A percentile compares a stretch with the other conserved stretches of the same genome.
phyloP scores from a whole-genome alignment of 2,888 invertebrate species.

The Archips crataeganus region DNA sequence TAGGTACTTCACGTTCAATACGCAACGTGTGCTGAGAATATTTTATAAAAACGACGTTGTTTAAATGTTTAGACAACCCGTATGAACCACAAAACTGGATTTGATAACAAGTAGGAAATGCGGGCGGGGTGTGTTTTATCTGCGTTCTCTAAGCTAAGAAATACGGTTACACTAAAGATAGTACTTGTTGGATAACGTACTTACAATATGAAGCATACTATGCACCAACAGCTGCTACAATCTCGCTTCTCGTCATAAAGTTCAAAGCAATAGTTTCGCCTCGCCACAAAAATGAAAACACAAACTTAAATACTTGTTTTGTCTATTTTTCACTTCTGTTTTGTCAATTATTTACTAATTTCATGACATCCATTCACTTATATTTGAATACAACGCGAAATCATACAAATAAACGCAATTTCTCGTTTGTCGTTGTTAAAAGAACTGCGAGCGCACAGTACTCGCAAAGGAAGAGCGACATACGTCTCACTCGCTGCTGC shows the following conservation, averaged over 20 bases:
- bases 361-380: slow-evolving; percentile 36
- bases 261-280: slow-evolving; percentile 58
- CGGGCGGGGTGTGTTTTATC: slow-evolving; percentile 29
- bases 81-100: slow-evolving; percentile 1
- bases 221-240: slow-evolving; percentile 75
- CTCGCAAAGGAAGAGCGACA: slow-evolving; percentile 70
- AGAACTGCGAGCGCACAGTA: slow-evolving; percentile 81
- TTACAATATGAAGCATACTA: slow-evolving; percentile 82
- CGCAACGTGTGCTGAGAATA: not conserved
- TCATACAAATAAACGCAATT: slow-evolving; percentile 42
- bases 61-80: not conserved
- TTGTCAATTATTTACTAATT: slow-evolving; percentile 14
- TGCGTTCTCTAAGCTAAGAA: slow-evolving; percentile 33
- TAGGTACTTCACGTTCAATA: not conserved
- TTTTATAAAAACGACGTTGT: not conserved
- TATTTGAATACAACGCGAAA: slow-evolving; percentile 34
- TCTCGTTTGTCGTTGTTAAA: slow-evolving; percentile 48
- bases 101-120: slow-evolving; percentile 22
- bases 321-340: slow-evolving; percentile 48
- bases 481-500: slow-evolving; percentile 74
- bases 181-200: slow-evolving; percentile 56
- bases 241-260: slow-evolving; percentile 57
- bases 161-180: slow-evolving; percentile 5
- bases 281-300: slow-evolving; percentile 71
- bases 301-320: slow-evolving; percentile 68